Percentiles rank a stretch among this genome's conserved stretches.
Evolutionary conservation across 1,140 invertebrate genomes (phyloP).

Genomic region (Dufourea novaeangliae): DNA sequence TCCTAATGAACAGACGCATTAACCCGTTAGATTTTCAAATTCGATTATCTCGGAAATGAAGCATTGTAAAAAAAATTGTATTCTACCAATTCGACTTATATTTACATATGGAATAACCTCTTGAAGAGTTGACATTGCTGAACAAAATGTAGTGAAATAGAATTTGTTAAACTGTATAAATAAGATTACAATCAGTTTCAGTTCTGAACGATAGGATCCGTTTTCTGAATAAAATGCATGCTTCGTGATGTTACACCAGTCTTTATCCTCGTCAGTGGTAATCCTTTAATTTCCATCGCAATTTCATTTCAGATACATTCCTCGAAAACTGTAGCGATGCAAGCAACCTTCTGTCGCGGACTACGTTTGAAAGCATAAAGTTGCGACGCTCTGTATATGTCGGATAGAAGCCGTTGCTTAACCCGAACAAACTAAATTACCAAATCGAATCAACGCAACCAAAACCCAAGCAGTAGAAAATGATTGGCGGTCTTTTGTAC

Average conservation of each 20-base stretch:
- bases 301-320: neutral
- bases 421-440: conserved; percentile 17
- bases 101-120: too few relatives aligned
- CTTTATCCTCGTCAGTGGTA: neutral
- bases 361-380: neutral
- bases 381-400: neutral
- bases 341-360: neutral
- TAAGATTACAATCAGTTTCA: neutral
- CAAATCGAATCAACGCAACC: conserved; percentile 21
- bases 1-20: too few relatives aligned
- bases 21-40: too few relatives aligned
- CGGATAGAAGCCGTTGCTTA: neutral
- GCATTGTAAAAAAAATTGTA: too few relatives aligned
- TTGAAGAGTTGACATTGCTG: too few relatives aligned
- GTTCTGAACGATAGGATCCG: neutral
- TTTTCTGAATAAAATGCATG: neutral
- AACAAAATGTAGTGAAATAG: too few relatives aligned
- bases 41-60: too few relatives aligned
- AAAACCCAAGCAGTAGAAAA: neutral
- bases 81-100: too few relatives aligned
- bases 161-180: too few relatives aligned
- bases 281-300: neutral
- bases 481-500: too few relatives aligned
- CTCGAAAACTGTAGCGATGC: neutral
- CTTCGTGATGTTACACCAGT: neutral